phyloP scores from a whole-genome alignment of 2,888 invertebrate genomes.

The Scaptomyza cyrtandrae region DNA sequence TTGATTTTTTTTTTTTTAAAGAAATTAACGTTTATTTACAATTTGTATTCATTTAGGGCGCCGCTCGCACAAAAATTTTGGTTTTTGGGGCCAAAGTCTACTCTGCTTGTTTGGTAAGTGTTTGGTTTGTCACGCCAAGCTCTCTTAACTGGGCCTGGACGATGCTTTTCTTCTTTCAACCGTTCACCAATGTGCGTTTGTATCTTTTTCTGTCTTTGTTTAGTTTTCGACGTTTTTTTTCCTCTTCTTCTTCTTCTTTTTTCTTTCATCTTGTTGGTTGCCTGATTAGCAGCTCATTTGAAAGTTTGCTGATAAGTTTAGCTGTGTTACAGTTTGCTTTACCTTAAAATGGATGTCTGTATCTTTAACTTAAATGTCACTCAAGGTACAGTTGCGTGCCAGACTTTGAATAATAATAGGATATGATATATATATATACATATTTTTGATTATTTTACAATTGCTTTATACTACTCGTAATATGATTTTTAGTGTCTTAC shows the following conservation, averaged over 20 bases:
- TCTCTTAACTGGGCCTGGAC: constrained; percentile 76
- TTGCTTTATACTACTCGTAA: not conserved
- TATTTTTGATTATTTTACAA: too few relatives aligned
- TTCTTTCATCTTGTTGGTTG: constrained; percentile 7
- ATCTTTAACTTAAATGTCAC: constrained; percentile 1
- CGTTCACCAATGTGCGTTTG: not conserved
- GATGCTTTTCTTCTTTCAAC: constrained; percentile 35
- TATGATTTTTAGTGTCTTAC: not conserved
- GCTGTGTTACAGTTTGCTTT: constrained; percentile 6
- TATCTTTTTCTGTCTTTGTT: constrained; percentile 15
- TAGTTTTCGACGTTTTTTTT: constrained; percentile 37
- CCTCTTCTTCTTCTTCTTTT: constrained; percentile 8
- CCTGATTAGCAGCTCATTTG: constrained; percentile 69
- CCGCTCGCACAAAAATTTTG: constrained; percentile 9
- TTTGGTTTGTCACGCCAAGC: constrained; percentile 50
- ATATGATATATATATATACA: too few relatives aligned
- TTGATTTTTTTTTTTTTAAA: not conserved
- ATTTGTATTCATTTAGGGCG: constrained; percentile 77
- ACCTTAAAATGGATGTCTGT: not conserved
- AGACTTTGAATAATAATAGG: too few relatives aligned
- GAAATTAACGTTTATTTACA: constrained; percentile 76
- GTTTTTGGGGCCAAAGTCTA: constrained; percentile 63
- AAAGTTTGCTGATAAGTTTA: constrained; percentile 52
- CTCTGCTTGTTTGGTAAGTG: constrained; percentile 17
- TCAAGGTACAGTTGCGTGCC: constrained; percentile 31